Percentiles rank a stretch among this genome's conserved stretches.
Evolutionary conservation across 2,888 invertebrate genomes (phyloP).

Genomic region (Chrysomela aeneicollis): DNA sequence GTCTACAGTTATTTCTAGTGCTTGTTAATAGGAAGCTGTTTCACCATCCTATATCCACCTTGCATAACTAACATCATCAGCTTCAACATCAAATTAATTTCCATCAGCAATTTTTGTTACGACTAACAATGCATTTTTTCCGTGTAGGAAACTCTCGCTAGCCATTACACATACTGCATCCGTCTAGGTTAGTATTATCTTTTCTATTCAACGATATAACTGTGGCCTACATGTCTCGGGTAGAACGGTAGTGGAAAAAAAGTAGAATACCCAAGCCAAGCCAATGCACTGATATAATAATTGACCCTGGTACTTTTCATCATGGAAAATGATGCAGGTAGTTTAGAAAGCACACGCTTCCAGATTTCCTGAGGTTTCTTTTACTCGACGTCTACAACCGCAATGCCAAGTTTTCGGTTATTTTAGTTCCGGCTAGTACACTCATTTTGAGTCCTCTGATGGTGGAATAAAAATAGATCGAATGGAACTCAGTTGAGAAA

Average conservation of each 20-base stretch:
- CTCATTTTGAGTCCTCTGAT: neutral
- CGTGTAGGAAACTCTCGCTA: too few species aligned
- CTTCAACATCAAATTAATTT: too few species aligned
- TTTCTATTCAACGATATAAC: neutral
- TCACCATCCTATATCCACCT: too few species aligned
- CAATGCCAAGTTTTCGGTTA: neutral
- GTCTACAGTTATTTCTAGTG: too few species aligned
- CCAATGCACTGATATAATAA: conserved; percentile 7
- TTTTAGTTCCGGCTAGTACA: conserved; percentile 5
- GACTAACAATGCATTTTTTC: too few species aligned
- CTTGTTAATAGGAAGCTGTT: too few species aligned
- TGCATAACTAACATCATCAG: too few species aligned
- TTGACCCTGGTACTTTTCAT: neutral
- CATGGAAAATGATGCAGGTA: neutral
- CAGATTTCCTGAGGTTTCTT: neutral
- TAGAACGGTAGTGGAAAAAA: neutral
- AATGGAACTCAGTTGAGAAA: conserved; percentile 7
- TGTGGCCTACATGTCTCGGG: neutral
- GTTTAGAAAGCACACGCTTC: neutral
- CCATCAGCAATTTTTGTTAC: too few species aligned
- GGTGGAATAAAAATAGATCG: neutral
- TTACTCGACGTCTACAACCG: neutral
- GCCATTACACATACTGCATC: too few species aligned
- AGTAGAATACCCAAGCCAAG: neutral
- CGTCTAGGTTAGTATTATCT: neutral